Evolutionary conservation across 1,140 invertebrate genomes (phyloP), one percentile per base, ranked within the genome.

Genomic region (Drosophila parvula): DNA sequence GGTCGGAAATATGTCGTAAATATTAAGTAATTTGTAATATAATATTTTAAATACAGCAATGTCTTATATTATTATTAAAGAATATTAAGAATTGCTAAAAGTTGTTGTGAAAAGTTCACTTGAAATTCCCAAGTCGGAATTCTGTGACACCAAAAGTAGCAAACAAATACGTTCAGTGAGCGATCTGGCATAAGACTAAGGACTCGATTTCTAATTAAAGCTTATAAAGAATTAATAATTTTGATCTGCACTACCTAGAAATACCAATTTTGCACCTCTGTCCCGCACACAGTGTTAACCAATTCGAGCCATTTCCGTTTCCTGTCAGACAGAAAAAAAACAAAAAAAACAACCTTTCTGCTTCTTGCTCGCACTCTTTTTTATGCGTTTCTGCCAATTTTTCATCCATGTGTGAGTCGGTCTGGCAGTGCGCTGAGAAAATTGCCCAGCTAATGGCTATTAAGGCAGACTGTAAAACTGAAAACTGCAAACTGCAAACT

Each of bases 361-460:
- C 43, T 69, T 70, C 68, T 57, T 57, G 40, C 40, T 18, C 22
- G 45, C 51, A 41, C 48, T 62, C 58, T 69, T 84, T 63, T 80
- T 62, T 65, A 65, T 63, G 78, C 78, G 68, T 81, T 85, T 65
- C 56, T 78, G 81, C 82, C 81, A 84, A 80, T 84, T 78, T 84
- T 84, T 84, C 81, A 84, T 80, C 61, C 70, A 74, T 53, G 59
- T 59, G 58, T 50, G 57, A 43, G 48, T 36, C 43, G 30, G 60
- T 56, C 53, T 51, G 67, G 51, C 36, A 30, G 48, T 57, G 48
- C 45, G 76, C 70, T 53, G 56, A 63, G 64, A 77, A 78, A 81
- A 81, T 81, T 78, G 78, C 69, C 75, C 82, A 77, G 79, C 83
- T 86, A 88, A 86, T 86, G 82, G 82, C 82, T 88, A 88, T 86